Percentiles rank a stretch among this genome's conserved stretches.
Conservation (phyloP, 2,113 vertebrate genomes). For the Cryptomyrus ogoouensis region DNA sequence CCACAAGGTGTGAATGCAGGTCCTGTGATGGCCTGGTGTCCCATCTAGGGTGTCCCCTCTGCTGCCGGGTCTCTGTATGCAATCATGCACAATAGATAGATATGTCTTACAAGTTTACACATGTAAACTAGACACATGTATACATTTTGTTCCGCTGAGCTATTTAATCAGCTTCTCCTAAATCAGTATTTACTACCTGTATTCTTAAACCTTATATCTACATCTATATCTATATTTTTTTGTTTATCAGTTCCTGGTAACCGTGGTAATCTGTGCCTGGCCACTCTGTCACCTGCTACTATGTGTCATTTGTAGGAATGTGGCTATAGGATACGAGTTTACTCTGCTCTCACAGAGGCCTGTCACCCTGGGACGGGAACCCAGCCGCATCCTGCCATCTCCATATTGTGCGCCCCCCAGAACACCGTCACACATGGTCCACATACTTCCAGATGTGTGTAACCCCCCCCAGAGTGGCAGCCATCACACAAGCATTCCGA, state of each 20-base stretch:
- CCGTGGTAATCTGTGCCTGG: neutral
- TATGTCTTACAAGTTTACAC: neutral
- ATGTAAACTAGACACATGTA: neutral
- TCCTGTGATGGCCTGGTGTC: neutral
- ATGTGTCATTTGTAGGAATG: neutral
- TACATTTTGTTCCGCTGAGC: neutral
- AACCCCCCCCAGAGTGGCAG: neutral
- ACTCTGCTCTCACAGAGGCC: neutral
- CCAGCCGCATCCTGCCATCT: neutral
- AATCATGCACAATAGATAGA: neutral
- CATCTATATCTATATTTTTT: neutral
- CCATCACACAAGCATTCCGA: constrained; percentile 15
- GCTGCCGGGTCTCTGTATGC: neutral
- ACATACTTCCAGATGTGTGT: neutral
- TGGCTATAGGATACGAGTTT: neutral
- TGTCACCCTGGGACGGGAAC: too few species aligned
- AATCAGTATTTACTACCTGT: neutral
- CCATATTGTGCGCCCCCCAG: neutral
- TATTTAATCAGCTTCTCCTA: neutral
- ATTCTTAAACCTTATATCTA: neutral
- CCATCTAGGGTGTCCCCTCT: neutral
- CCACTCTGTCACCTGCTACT: neutral
- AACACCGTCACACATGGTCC: neutral
- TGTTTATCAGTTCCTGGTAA: neutral
- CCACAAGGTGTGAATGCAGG: neutral